Evolutionary conservation across 1,140 invertebrate species (phyloP).

Genomic region (Phymorhynchus buccinoides): DNA sequence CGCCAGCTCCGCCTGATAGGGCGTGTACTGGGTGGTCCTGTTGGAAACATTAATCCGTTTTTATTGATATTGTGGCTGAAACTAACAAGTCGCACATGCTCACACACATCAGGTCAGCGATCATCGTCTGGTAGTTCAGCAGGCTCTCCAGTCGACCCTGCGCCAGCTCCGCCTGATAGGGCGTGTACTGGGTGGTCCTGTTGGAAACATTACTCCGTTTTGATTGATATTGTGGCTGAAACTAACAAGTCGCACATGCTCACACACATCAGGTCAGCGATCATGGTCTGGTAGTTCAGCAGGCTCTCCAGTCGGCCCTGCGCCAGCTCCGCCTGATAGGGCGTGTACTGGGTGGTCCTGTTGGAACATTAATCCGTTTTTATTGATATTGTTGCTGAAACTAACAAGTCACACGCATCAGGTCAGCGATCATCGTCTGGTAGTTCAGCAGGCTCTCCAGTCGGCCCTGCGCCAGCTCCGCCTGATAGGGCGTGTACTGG

Average conservation of each 20-base stretch:
- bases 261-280: conserved; percentile 93
- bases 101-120: conserved; percentile 72
- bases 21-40: conserved; percentile 81
- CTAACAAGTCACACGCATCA: no score
- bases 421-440: conserved; percentile 96
- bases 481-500: conserved; percentile 82
- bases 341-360: conserved; percentile 81
- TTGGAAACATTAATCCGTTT: no score
- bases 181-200: conserved; percentile 81
- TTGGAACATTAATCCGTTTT: no score
- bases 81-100: no score
- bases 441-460: conserved; percentile 96
- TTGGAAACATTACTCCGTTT: no score
- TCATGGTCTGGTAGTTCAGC: conserved; percentile 98
- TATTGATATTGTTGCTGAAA: no score
- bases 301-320: conserved; percentile 96
- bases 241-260: conserved; percentile 96
- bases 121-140: conserved; percentile 98
- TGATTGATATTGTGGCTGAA: no score
- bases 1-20: conserved; percentile 89
- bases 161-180: conserved; percentile 89
- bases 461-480: conserved; percentile 96
- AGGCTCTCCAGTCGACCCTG: conserved; percentile 96
- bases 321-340: conserved; percentile 89
- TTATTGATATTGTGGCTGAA: no score